Conservation (phyloP, 2,113 vertebrate genomes). For the Ovibos moschatus region DNA sequence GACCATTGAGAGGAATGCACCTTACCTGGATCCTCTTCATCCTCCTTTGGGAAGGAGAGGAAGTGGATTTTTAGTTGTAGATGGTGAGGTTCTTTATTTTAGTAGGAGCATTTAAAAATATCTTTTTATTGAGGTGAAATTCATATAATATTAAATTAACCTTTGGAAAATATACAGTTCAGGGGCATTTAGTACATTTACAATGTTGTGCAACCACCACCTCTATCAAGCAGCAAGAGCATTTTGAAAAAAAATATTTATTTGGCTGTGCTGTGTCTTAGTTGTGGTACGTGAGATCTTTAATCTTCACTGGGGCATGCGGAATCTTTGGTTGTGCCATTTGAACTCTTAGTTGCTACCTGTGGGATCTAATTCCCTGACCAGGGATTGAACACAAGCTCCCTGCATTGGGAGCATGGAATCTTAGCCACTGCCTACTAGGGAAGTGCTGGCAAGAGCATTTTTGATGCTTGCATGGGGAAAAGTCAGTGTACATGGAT, state of each 20-base stretch:
- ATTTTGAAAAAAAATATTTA: not conserved
- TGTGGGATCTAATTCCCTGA: not conserved
- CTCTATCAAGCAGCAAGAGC: not conserved
- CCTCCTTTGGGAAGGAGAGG: not conserved
- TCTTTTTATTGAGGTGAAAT: not conserved
- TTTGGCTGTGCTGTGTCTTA: not conserved
- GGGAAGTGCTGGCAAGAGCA: not conserved
- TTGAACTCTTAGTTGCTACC: not conserved
- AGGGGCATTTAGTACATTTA: not conserved
- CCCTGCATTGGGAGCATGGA: not conserved
- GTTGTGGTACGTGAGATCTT: not conserved
- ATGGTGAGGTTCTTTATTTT: not conserved
- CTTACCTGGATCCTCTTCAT: not conserved
- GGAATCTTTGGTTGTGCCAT: not conserved
- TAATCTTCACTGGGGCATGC: not conserved
- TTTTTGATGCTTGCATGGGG: not conserved
- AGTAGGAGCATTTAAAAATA: not conserved
- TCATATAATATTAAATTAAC: not conserved
- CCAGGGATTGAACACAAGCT: not conserved
- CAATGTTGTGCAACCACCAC: not conserved
- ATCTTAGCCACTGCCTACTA: not conserved
- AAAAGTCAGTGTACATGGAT: not conserved
- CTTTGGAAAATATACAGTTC: not conserved
- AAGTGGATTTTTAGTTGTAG: not conserved
- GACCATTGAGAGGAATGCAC: not conserved